Conservation (phyloP, 2,888 invertebrate species). For the Epirrhoe alternata region DNA sequence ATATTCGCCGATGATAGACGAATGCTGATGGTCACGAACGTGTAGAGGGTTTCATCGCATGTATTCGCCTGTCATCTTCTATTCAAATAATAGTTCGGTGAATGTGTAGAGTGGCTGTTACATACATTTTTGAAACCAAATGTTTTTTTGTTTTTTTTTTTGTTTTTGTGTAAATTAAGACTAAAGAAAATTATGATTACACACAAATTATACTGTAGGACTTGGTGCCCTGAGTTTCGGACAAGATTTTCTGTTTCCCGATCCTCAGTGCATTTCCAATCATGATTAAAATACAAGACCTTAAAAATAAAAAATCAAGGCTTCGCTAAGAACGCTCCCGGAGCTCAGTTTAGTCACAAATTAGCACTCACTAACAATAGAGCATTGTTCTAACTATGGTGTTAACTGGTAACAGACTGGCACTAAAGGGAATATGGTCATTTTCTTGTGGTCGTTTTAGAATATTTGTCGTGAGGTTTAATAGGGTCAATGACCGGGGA, state of each 20-base stretch:
- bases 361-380: conserved; percentile 60
- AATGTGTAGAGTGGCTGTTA: too few relatives aligned
- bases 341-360: conserved; percentile 52
- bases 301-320: neutral
- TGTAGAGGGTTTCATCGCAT: too few relatives aligned
- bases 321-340: conserved; percentile 23
- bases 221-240: too few relatives aligned
- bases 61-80: too few relatives aligned
- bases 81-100: too few relatives aligned
- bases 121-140: too few relatives aligned
- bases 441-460: conserved; percentile 5
- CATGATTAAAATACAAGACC: neutral
- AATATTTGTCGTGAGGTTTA: neutral
- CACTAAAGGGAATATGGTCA: conserved; percentile 4
- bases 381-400: conserved; percentile 56
- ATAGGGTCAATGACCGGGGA: neutral
- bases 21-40: too few relatives aligned
- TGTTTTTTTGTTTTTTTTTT: too few relatives aligned
- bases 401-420: conserved; percentile 32
- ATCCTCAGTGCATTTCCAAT: too few relatives aligned
- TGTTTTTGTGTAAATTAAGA: neutral
- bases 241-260: too few relatives aligned
- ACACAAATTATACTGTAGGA: too few relatives aligned
- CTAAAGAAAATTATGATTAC: neutral
- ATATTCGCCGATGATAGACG: too few relatives aligned